Percentiles rank a stretch among this genome's conserved stretches.
Conservation (phyloP, 2,797 vertebrate species). For the Centropyge bicolor region DNA sequence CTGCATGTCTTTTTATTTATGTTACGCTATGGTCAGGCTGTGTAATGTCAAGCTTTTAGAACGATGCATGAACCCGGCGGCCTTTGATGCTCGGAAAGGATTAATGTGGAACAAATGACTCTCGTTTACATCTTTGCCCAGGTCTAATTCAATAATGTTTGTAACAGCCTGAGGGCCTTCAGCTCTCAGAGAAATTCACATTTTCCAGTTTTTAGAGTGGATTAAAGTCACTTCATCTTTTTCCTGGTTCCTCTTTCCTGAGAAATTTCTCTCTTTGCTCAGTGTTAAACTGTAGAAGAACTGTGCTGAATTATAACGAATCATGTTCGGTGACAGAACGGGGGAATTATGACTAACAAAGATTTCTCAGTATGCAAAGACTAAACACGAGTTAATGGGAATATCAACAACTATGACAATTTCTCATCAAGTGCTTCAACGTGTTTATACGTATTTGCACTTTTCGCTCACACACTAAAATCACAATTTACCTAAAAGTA, state of each 20-base stretch:
- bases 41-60: conserved; percentile 27
- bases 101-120: conserved; percentile 61
- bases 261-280: neutral
- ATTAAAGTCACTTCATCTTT: conserved; percentile 19
- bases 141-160: conserved; percentile 56
- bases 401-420: neutral
- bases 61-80: conserved; percentile 40
- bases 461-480: neutral
- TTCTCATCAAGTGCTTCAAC: neutral
- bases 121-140: conserved; percentile 40
- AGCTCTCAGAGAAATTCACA: conserved; percentile 21
- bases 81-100: conserved; percentile 35
- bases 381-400: neutral
- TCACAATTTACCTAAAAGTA: neutral
- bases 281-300: neutral
- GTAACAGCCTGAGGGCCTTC: neutral
- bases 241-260: neutral
- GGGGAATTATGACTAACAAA: neutral
- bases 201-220: conserved; percentile 30
- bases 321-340: neutral
- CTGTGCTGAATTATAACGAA: neutral
- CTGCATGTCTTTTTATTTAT: neutral
- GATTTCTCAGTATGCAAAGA: neutral
- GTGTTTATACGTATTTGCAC: neutral
- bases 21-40: conserved; percentile 11